Evolutionary conservation across 2,888 invertebrate genomes (phyloP).

Genomic region (Cryptus armator): DNA sequence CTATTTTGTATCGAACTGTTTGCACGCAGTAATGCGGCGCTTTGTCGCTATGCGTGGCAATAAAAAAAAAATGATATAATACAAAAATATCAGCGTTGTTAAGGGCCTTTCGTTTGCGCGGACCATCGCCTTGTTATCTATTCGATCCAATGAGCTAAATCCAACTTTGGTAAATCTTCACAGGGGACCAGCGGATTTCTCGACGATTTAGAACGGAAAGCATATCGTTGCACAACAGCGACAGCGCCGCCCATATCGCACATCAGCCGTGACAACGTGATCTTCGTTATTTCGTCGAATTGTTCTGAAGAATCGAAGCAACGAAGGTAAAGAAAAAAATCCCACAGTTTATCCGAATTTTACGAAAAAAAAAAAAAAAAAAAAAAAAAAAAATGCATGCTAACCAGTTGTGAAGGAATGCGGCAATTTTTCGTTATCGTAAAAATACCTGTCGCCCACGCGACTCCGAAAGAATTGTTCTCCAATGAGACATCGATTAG

Average conservation of each 20-base stretch:
- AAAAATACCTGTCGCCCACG: conserved; percentile 87
- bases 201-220: conserved; percentile 83
- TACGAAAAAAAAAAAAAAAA: background rate
- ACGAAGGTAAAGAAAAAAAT: background rate
- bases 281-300: conserved; percentile 84
- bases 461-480: conserved; percentile 86
- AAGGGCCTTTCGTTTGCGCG: background rate
- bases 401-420: conserved; percentile 80
- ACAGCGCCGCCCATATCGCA: conserved; percentile 84
- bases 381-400: conserved; percentile 15
- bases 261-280: conserved; percentile 83
- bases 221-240: conserved; percentile 86
- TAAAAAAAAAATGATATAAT: conserved; percentile 8
- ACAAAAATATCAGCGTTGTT: background rate
- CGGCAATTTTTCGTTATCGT: conserved; percentile 79
- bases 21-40: conserved; percentile 1
- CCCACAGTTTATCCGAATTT: background rate
- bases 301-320: conserved; percentile 77
- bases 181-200: conserved; percentile 85
- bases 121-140: background rate
- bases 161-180: conserved; percentile 80
- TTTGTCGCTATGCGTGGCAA: conserved; percentile 16
- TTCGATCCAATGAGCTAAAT: conserved; percentile 84
- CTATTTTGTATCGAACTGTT: conserved; percentile 52
- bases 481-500: conserved; percentile 86